A percentile compares a stretch with the other conserved stretches of the same genome.
Conservation (phyloP, 2,113 vertebrate genomes). For the Siphamia tubifer region DNA sequence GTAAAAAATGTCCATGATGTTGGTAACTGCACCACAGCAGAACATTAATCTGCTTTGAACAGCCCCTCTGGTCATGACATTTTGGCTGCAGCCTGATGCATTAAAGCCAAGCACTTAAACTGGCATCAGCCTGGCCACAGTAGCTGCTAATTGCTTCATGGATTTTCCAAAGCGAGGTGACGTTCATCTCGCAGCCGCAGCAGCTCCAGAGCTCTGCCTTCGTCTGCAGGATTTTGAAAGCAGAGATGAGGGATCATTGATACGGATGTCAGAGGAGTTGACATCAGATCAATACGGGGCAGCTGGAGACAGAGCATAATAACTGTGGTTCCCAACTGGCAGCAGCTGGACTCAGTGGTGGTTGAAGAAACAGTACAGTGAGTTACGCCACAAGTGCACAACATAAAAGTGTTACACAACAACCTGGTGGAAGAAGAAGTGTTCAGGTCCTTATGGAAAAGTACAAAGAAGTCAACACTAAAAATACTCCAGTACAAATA, state of each 20-base stretch:
- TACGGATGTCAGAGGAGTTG: not conserved
- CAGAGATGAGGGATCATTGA: not conserved
- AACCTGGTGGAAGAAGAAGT: too few relatives aligned
- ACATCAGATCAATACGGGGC: conserved; percentile 17
- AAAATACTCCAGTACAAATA: too few relatives aligned
- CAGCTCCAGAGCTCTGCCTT: not conserved
- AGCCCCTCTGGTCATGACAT: not conserved
- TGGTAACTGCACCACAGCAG: not conserved
- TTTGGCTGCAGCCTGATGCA: not conserved
- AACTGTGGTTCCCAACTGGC: conserved; percentile 11
- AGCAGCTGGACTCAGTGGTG: not conserved
- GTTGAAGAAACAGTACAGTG: not conserved
- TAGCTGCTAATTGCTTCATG: conserved; percentile 28
- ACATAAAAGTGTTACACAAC: too few relatives aligned
- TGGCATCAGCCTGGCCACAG: conserved; percentile 23
- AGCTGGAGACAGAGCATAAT: not conserved
- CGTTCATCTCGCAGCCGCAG: not conserved
- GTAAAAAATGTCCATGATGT: not conserved
- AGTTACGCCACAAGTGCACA: not conserved
- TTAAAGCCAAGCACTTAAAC: conserved; percentile 15
- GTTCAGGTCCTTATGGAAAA: too few relatives aligned
- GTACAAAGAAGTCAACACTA: too few relatives aligned
- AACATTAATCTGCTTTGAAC: conserved; percentile 13
- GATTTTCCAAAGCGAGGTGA: conserved; percentile 40
- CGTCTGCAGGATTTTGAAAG: conserved; percentile 12